Conservation (phyloP, 37 sponge, comb jelly and placozoan species). For the Spongilla lacustris region DNA sequence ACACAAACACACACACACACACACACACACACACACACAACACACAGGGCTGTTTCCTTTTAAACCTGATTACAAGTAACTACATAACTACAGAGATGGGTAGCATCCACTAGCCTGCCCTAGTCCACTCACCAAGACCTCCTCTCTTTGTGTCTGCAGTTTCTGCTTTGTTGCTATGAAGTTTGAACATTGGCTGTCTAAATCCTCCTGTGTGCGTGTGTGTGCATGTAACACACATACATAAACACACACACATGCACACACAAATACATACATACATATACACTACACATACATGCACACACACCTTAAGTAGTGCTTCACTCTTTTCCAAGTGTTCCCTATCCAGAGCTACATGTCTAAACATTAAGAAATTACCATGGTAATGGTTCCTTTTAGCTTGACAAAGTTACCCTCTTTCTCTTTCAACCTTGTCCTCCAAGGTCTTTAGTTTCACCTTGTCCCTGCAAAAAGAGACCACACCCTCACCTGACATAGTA, state of each 20-base stretch:
- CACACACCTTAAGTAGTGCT: constrained; percentile 21
- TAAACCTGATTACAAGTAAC: neutral
- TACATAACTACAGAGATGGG: neutral
- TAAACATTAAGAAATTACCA: neutral
- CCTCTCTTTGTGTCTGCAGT: constrained; percentile 8
- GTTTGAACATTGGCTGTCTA: constrained; percentile 13
- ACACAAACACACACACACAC: no score
- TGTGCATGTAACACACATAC: no score
- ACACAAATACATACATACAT: neutral
- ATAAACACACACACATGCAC: neutral
- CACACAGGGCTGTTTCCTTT: no score
- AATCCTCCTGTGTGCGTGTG: constrained; percentile 12
- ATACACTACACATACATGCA: neutral
- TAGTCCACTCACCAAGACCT: constrained; percentile 14
- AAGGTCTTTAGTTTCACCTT: constrained; percentile 47
- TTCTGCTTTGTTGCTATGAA: constrained; percentile 30
- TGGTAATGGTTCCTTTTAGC: neutral
- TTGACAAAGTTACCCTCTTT: constrained; percentile 50
- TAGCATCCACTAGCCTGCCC: neutral
- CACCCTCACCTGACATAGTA: neutral
- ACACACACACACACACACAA: no score
- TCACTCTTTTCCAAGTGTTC: constrained; percentile 62
- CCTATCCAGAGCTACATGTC: constrained; percentile 63
- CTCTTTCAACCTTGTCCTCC: constrained; percentile 53
- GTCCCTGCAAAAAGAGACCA: constrained; percentile 20